Percentiles rank a stretch among this genome's conserved stretches.
Conservation (phyloP, 2,113 vertebrate species). For the Scomber colias region DNA sequence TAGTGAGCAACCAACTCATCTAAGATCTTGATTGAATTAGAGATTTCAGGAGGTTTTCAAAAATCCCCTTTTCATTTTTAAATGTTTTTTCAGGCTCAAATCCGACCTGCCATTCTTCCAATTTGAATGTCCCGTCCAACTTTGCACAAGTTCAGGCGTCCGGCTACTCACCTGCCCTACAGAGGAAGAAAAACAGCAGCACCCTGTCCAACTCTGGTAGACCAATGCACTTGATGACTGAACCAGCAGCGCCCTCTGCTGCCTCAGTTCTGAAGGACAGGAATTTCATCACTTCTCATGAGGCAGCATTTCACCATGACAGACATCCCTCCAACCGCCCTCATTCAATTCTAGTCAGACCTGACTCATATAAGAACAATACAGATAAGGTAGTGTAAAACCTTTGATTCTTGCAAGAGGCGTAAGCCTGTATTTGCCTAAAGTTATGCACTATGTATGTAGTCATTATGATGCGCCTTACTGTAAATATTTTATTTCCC, state of each 20-base stretch:
- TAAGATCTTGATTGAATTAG: background rate
- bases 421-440: background rate
- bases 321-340: constrained; percentile 82
- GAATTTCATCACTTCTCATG: constrained; percentile 80
- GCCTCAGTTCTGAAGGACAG: constrained; percentile 85
- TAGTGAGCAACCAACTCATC: constrained; percentile 40
- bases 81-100: constrained; percentile 75
- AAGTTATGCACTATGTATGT: background rate
- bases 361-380: constrained; percentile 88
- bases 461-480: constrained; percentile 3
- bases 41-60: background rate
- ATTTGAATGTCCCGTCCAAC: constrained; percentile 73
- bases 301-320: constrained; percentile 69
- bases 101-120: constrained; percentile 75
- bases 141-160: constrained; percentile 82
- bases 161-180: constrained; percentile 72
- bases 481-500: constrained; percentile 27
- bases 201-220: constrained; percentile 64
- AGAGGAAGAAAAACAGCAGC: constrained; percentile 76
- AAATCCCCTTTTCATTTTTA: background rate
- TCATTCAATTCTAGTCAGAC: constrained; percentile 94
- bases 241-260: constrained; percentile 78
- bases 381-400: constrained; percentile 88
- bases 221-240: constrained; percentile 75
- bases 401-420: background rate